phyloP scores from a whole-genome alignment of 2,797 vertebrate genomes.

The Poecile montanus region DNA sequence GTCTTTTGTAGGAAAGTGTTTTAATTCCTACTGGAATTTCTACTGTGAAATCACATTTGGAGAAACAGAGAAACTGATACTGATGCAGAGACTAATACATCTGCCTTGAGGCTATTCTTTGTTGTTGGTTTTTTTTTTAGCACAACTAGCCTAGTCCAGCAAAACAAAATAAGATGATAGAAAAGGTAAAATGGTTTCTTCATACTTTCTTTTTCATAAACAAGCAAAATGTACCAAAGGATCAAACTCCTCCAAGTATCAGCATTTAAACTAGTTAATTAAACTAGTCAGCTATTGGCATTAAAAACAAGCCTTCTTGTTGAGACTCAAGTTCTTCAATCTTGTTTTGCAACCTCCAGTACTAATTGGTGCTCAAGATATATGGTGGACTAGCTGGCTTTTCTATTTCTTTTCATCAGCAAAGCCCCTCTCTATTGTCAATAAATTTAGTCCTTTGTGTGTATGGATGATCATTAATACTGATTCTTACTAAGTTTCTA shows the following conservation, averaged over 20 bases:
- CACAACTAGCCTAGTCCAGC: background rate
- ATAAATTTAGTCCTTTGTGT: background rate
- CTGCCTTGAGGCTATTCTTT: constrained; percentile 18
- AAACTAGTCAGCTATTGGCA: background rate
- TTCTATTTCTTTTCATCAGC: background rate
- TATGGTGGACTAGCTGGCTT: background rate
- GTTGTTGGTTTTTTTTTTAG: background rate
- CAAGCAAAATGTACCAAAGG: background rate
- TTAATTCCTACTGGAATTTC: constrained; percentile 50
- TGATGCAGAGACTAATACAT: constrained; percentile 12
- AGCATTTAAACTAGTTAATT: background rate
- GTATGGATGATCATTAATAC: background rate
- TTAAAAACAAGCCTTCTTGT: background rate
- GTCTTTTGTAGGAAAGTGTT: background rate
- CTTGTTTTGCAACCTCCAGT: background rate
- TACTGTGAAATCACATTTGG: constrained; percentile 20
- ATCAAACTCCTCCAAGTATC: background rate
- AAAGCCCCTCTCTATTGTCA: background rate
- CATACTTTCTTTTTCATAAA: background rate
- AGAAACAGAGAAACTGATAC: background rate
- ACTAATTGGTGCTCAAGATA: background rate
- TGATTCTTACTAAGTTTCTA: background rate
- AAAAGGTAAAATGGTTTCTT: background rate
- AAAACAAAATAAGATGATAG: background rate
- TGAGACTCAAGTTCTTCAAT: background rate